phyloP scores from a whole-genome alignment of 2,888 invertebrate genomes.

The Cephalotes varians region DNA sequence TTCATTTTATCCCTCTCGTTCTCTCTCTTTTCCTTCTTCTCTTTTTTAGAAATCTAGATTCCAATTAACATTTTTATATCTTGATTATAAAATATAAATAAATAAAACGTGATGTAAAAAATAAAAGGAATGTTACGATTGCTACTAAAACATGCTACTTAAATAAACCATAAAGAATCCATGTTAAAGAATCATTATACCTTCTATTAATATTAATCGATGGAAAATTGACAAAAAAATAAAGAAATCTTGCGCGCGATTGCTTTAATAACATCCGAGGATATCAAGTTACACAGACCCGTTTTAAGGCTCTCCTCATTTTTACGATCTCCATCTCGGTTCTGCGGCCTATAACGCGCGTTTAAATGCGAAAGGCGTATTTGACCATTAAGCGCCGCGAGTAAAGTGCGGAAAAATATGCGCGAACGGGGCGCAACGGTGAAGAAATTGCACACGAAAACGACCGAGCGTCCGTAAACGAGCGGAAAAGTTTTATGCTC shows the following conservation, averaged over 20 bases:
- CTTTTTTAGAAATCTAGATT: background rate
- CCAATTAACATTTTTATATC: background rate
- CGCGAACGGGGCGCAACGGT: constrained; percentile 21
- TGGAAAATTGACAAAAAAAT: background rate
- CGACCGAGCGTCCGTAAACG: constrained; percentile 50
- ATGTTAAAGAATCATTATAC: background rate
- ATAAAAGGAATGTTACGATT: background rate
- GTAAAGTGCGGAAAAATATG: constrained; percentile 56
- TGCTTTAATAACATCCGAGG: constrained; percentile 25
- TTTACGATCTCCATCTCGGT: constrained; percentile 31
- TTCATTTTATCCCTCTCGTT: background rate
- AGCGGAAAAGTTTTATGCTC: constrained; percentile 55
- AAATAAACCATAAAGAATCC: background rate
- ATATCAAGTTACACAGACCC: constrained; percentile 41
- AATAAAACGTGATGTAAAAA: background rate
- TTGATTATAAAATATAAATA: background rate
- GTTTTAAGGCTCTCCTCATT: constrained; percentile 24
- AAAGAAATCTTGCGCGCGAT: background rate
- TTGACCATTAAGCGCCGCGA: constrained; percentile 47
- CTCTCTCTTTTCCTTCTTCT: background rate
- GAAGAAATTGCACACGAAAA: constrained; percentile 56
- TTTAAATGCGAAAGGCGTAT: constrained; percentile 46
- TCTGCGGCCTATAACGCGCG: constrained; percentile 34
- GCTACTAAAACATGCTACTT: background rate
- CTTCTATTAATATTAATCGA: constrained; percentile 17